A percentile compares a stretch with the other conserved stretches of the same genome.
Evolutionary conservation across 2,797 vertebrate species (phyloP).

Genomic region (Muraenolepis orangiensis): DNA sequence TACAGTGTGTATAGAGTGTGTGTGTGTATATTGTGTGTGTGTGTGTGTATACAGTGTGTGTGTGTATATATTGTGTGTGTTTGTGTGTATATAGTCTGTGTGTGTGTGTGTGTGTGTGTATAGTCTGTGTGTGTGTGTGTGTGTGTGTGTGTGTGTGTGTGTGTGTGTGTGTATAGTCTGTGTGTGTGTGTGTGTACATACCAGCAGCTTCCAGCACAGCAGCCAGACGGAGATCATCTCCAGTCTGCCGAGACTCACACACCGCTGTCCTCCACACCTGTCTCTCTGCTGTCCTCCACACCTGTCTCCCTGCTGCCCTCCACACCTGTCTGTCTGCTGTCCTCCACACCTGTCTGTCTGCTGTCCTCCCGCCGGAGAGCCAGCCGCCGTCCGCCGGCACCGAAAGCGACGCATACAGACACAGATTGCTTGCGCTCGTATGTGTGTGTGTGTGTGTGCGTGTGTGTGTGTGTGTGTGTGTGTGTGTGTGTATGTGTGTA

Average conservation of each 20-base stretch:
- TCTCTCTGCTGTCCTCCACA: conserved; percentile 51
- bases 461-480: conserved; percentile 8
- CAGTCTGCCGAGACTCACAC: conserved; percentile 58
- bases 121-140: too few species aligned
- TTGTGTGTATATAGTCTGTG: too few species aligned
- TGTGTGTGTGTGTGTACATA: conserved; percentile 50
- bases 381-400: conserved; percentile 54
- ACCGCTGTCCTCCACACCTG: conserved; percentile 52
- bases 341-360: too few species aligned
- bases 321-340: too few species aligned
- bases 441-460: conserved; percentile 1
- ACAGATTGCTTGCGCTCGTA: conserved; percentile 9
- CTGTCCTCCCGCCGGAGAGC: conserved; percentile 50
- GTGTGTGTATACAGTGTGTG: too few species aligned
- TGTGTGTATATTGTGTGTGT: too few species aligned
- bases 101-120: too few species aligned
- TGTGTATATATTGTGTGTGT: too few species aligned
- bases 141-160: too few species aligned
- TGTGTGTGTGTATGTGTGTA: conserved; percentile 14
- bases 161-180: too few species aligned
- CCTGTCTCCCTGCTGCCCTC: too few species aligned
- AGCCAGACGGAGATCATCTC: conserved; percentile 72
- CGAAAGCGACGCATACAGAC: conserved; percentile 51
- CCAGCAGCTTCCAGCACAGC: conserved; percentile 72
- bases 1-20: too few species aligned